phyloP scores from a whole-genome alignment of 1,140 invertebrate genomes.

The Ceratina calcarata region DNA sequence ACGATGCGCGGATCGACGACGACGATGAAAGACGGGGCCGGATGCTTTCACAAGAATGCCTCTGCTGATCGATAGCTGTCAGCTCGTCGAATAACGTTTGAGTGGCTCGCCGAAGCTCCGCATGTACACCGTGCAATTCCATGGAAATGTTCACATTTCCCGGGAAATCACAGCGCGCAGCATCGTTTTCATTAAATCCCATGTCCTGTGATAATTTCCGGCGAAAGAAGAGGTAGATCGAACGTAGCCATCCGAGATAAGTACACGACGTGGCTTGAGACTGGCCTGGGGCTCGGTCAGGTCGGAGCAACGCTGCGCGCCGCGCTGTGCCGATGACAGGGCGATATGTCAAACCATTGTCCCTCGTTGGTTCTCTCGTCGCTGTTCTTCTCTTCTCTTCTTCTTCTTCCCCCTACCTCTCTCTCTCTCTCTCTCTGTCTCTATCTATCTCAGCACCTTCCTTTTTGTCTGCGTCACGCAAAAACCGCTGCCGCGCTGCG shows the following conservation, averaged over 20 bases:
- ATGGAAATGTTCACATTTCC: constrained; percentile 58
- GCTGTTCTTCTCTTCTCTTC: constrained; percentile 29
- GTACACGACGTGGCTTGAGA: constrained; percentile 43
- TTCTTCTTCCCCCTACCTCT: too few species aligned
- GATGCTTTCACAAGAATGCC: constrained; percentile 27
- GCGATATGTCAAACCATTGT: constrained; percentile 74
- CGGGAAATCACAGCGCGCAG: constrained; percentile 41
- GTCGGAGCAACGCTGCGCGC: constrained; percentile 37
- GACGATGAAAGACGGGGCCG: not conserved
- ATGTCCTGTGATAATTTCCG: constrained; percentile 54
- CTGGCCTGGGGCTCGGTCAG: constrained; percentile 46
- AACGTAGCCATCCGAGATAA: constrained; percentile 56
- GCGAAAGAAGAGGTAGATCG: constrained; percentile 52
- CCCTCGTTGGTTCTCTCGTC: constrained; percentile 51
- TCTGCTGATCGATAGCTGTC: constrained; percentile 53
- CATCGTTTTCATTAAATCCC: constrained; percentile 53
- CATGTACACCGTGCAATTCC: constrained; percentile 2
- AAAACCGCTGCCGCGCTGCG: constrained; percentile 39
- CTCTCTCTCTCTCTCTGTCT: not conserved
- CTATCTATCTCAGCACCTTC: constrained; percentile 44
- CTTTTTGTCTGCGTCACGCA: constrained; percentile 57
- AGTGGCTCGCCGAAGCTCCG: constrained; percentile 16
- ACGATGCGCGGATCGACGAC: not conserved
- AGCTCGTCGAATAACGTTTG: constrained; percentile 29
- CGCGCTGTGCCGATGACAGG: constrained; percentile 68